Conservation (phyloP, 2,797 vertebrate species). For the Prionace glauca region DNA sequence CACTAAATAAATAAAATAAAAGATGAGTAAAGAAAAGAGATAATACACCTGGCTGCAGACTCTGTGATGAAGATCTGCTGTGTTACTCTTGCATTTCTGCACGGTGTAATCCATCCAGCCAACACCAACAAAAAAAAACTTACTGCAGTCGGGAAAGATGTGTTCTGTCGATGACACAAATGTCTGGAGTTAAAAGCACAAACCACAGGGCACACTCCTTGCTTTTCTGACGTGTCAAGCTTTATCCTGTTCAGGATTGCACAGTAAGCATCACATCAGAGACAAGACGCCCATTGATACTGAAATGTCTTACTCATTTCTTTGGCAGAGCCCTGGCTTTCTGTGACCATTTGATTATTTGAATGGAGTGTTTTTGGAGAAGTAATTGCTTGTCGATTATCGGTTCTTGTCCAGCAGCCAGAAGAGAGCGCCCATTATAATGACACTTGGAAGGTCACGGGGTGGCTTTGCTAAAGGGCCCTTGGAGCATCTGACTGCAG, state of each 20-base stretch:
- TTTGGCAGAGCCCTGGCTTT: background rate
- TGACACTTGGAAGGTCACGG: background rate
- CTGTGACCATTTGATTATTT: background rate
- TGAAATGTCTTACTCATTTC: background rate
- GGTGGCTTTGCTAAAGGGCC: background rate
- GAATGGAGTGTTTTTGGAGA: background rate
- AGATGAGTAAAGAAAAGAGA: background rate
- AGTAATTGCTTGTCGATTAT: slow-evolving; percentile 20
- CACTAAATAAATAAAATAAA: too few relatives aligned
- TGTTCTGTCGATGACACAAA: background rate
- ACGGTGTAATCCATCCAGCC: background rate
- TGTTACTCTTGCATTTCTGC: background rate
- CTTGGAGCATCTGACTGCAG: background rate
- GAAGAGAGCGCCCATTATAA: background rate
- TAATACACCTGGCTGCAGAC: background rate
- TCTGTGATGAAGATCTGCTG: background rate
- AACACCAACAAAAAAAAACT: background rate
- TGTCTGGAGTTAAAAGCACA: background rate
- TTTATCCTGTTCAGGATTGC: background rate
- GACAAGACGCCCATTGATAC: background rate
- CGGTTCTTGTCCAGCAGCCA: background rate
- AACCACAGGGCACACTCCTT: background rate
- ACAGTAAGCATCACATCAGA: background rate
- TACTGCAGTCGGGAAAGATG: background rate
- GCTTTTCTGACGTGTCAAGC: background rate